Base-by-base conservation (phyloP, 2,888 invertebrate genomes). In the Hemistola chrysoprasaria region DNA sequence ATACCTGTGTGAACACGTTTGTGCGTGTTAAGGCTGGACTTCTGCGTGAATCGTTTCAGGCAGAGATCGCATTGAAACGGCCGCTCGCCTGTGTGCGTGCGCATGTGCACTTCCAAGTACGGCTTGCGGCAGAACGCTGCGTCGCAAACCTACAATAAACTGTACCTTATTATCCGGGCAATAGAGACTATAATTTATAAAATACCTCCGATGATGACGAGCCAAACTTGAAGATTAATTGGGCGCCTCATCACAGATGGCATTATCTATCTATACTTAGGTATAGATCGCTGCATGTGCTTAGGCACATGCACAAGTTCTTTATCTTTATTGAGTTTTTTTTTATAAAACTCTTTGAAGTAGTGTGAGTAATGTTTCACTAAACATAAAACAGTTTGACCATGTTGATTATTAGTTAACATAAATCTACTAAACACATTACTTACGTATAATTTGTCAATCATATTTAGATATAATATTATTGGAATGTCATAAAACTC, bases 71-170 rank as follows among this genome's bases (percentile, higher is more conserved):
- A 94, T 73, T 94, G 92, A 75, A 93, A 94, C 1, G 94, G 94
- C 30, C 92, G 83, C 71, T 94, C 94, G 42, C 93, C 94, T 8
- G 94, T 95, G 85, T 95, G 95, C 46, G 94, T 94, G 72, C 95
- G 90, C 93, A 94, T 93, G 72, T 95, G 95, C 30, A 95, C 94
- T 81, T 94, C 94, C 53, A 95, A 79, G 76, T 95, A 95, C 31
- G 94, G 94, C 83, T 95, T 95, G 59, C 95, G 92, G 70, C 94
- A 94, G 71, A 95, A 95, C 48, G 93, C 92, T 29, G 94, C 94
- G 66, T 94, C 94, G 77, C 95, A 95, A 31, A 90, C 90, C 91
- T 91, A 61, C 11, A 47, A 10, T 23, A 46, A 37, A 33, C 38
- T 27, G 20, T 27, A 27, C 23, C 35, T 37, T 39, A 39, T 26